Base-by-base conservation (phyloP, 1,140 invertebrate species). In the Euura saliciscinereae region DNA sequence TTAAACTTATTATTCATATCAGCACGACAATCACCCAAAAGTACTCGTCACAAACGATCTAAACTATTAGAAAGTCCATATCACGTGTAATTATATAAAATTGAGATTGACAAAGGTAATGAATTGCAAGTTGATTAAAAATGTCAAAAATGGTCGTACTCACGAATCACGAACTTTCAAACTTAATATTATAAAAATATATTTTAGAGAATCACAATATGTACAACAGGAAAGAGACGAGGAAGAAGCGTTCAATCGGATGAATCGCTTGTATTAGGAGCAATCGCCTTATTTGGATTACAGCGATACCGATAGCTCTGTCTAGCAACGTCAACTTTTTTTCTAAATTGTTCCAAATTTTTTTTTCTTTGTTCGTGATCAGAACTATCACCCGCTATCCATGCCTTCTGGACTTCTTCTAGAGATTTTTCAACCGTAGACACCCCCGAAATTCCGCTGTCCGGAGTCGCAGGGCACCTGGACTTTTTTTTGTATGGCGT, bases 391-490 rank as follows among this genome's bases (percentile, higher is more conserved):
- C 72, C 76, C 5, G 78, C 73, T 44, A 13, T 71, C 71, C 43
- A 73, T 64, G 6, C 72, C 13, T 72, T 74, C 43, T 75, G 75
- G 11, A 74, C 44, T 11, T 75, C 75, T 4, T 69, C 70, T 51
- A 70, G 71, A 68, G 68, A 80, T 64, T 83, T 86, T 43, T 85
- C 83, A 0, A 67, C 69, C 0, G 83, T 84, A 3, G 85, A 86
- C 2, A 84, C 65, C 4, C 80, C 80, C 6, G 84, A 86, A 44
- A 86, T 82, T 13, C 84, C 85, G 65, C 84, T 86, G 45, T 86
- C 85, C 5, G 84, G 82, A 0, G 82, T 83, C 4, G 78, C 71
- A 45, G 75, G 73, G 70, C 77, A 64, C 74, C 79, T 79, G 43
- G 66, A 76, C 3, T 73, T 73, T 67, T 76, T 77, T 51, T 81